Percentiles rank a stretch among this genome's conserved stretches.
Evolutionary conservation across 1,140 invertebrate species (phyloP).

Genomic region (Heliconius hewitsoni): DNA sequence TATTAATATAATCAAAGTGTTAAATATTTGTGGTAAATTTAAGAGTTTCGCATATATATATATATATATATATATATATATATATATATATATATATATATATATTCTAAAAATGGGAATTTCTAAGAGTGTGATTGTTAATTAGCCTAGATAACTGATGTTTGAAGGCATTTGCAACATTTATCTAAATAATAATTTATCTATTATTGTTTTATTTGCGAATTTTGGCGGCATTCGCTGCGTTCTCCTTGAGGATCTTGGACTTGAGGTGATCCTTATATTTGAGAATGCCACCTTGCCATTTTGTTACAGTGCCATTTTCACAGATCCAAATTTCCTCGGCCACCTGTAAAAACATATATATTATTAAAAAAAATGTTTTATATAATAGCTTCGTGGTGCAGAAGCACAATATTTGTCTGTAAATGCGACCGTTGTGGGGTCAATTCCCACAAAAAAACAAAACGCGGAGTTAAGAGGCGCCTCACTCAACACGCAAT

Average conservation of each 20-base stretch:
- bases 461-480: no score
- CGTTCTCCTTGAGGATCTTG: constrained; percentile 88
- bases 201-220: constrained; percentile 61
- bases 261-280: constrained; percentile 97
- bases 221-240: constrained; percentile 71
- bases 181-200: constrained; percentile 30
- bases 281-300: constrained; percentile 96
- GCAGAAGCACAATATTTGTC: no score
- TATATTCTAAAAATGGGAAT: constrained; percentile 15
- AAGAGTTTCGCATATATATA: constrained; percentile 16
- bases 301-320: constrained; percentile 97
- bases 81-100: no score
- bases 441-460: no score
- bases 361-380: neutral
- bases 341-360: constrained; percentile 89
- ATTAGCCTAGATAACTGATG: constrained; percentile 10
- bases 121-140: neutral
- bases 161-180: constrained; percentile 25
- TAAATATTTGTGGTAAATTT: constrained; percentile 38
- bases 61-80: no score
- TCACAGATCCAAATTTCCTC: constrained; percentile 99
- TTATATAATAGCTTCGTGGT: no score
- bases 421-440: no score
- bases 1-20: constrained; percentile 20
- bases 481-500: no score